Percentiles rank a stretch among this genome's conserved stretches.
Evolutionary conservation across 64 coral and sea anemone species (phyloP).

Genomic region (Pocillopora verrucosa): DNA sequence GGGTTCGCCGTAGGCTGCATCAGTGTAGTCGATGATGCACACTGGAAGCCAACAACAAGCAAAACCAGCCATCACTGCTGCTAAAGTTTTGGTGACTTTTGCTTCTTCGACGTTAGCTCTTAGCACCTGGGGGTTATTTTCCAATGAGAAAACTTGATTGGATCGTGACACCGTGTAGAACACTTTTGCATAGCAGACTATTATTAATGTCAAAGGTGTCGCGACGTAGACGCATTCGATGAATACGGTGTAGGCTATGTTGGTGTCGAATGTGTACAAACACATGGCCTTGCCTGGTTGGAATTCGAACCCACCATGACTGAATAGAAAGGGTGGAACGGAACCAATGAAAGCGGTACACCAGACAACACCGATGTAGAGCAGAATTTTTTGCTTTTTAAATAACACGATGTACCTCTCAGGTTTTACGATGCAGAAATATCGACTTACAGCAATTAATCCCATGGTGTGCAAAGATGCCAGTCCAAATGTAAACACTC

Average conservation of each 20-base stretch:
- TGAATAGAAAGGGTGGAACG: slow-evolving; percentile 38
- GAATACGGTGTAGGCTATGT: slow-evolving; percentile 53
- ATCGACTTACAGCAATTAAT: slow-evolving; percentile 49
- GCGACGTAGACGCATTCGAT: slow-evolving; percentile 51
- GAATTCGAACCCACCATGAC: slow-evolving; percentile 28
- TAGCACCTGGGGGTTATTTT: slow-evolving; percentile 18
- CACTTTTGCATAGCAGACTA: slow-evolving; percentile 39
- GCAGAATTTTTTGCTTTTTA: slow-evolving; percentile 23
- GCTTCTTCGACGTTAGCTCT: slow-evolving; percentile 60
- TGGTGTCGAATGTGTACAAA: slow-evolving; percentile 63
- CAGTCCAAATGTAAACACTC: slow-evolving; percentile 51
- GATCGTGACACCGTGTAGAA: slow-evolving; percentile 35
- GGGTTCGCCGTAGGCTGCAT: slow-evolving; percentile 25
- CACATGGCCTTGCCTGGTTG: slow-evolving; percentile 73
- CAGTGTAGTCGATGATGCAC: slow-evolving; percentile 58
- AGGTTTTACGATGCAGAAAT: slow-evolving; percentile 63
- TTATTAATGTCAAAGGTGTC: slow-evolving; percentile 15
- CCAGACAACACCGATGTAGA: slow-evolving; percentile 45
- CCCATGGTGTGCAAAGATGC: slow-evolving; percentile 50
- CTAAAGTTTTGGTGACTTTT: slow-evolving; percentile 66
- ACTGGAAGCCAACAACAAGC: slow-evolving; percentile 58
- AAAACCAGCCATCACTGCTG: slow-evolving; percentile 49
- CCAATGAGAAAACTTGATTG: slow-evolving; percentile 34
- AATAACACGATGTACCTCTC: slow-evolving; percentile 35
- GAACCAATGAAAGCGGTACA: slow-evolving; percentile 32